A percentile compares a stretch with the other conserved stretches of the same genome.
These are phyloP conservation scores for Homarus americanus DNA, from an alignment of 1,140 invertebrate genomes.

Conservation along the genomic window DNA sequence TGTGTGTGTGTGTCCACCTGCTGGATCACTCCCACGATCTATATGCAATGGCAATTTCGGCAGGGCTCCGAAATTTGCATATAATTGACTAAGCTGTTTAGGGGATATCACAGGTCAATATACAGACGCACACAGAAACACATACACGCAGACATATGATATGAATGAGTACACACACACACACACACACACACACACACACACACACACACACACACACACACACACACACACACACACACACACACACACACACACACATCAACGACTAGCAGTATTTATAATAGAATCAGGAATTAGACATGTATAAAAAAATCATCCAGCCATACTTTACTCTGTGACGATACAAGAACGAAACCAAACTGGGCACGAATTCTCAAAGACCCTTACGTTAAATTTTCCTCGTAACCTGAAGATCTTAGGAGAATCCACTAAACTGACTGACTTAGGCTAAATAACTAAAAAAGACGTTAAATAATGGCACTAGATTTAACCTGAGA, in stretches of 20 bases:
- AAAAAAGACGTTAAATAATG: no score
- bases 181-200: not conserved
- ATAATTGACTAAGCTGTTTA: slow-evolving; percentile 4
- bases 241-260: not conserved
- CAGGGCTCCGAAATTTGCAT: not conserved
- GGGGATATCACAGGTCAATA: not conserved
- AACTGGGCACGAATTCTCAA: no score
- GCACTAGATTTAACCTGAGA: no score
- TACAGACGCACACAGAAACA: not conserved
- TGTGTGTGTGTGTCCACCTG: not conserved
- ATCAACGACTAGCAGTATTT: not conserved
- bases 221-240: not conserved
- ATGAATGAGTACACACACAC: not conserved
- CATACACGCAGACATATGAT: no score
- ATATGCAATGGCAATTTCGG: not conserved
- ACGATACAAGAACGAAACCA: no score
- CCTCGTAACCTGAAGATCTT: no score
- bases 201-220: not conserved
- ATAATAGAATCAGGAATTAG: no score
- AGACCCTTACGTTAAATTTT: no score
- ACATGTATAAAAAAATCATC: no score
- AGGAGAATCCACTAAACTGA: no score
- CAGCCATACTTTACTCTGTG: no score
- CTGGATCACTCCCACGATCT: not conserved
- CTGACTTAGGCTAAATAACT: no score